These are phyloP conservation scores for Glossophaga mutica DNA, from an alignment of 2,797 vertebrate genomes.

Conservation along the genomic window DNA sequence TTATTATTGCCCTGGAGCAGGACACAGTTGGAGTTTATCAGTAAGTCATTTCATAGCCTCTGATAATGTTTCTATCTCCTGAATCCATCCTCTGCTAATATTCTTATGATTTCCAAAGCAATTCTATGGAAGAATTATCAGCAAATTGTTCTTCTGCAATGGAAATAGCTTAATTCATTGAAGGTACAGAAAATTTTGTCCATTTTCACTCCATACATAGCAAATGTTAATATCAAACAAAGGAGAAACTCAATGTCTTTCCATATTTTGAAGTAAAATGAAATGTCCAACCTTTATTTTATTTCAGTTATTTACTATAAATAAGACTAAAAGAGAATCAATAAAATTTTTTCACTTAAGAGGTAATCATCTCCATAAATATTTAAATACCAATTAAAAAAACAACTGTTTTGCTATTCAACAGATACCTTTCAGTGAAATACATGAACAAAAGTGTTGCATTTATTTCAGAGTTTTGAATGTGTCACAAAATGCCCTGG, in stretches of 20 bases:
- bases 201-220: neutral
- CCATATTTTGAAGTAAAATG: neutral
- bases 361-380: neutral
- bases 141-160: neutral
- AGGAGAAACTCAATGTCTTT: neutral
- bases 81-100: slow-evolving; percentile 5
- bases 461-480: neutral
- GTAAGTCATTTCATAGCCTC: slow-evolving; percentile 26
- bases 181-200: neutral
- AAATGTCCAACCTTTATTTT: neutral
- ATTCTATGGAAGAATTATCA: neutral
- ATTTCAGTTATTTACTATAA: neutral
- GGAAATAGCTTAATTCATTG: neutral
- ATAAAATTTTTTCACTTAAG: slow-evolving; percentile 16
- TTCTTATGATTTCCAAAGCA: slow-evolving; percentile 26
- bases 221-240: neutral
- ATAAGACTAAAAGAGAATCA: neutral
- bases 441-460: neutral
- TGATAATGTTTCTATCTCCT: slow-evolving; percentile 2
- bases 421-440: neutral
- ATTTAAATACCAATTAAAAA: slow-evolving; percentile 14
- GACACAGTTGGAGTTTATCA: slow-evolving; percentile 41
- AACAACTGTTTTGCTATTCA: neutral
- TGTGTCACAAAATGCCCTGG: neutral
- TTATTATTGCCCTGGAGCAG: slow-evolving; percentile 41